Conservation (phyloP, 2,797 vertebrate species). For the Sebastes trivittatus region DNA sequence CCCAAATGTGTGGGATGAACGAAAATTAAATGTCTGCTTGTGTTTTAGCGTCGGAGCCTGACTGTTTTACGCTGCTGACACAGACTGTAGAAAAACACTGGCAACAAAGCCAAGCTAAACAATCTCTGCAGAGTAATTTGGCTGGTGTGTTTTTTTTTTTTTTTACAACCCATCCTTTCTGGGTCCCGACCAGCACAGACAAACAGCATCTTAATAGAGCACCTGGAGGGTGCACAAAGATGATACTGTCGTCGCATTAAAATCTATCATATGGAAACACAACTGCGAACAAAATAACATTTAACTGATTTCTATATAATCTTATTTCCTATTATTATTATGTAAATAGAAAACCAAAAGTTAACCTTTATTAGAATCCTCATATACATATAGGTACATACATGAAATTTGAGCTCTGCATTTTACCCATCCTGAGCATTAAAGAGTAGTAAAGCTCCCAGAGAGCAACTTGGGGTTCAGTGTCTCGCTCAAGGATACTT, state of each 20-base stretch:
- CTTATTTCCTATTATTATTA: not conserved
- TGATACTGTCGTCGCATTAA: not conserved
- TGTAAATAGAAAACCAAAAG: not conserved
- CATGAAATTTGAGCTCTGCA: too few species aligned
- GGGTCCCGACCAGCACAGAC: conserved; percentile 14
- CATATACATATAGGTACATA: too few species aligned
- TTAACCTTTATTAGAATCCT: not conserved
- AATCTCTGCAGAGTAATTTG: conserved; percentile 43
- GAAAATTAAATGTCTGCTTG: conserved; percentile 25
- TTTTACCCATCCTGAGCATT: too few species aligned
- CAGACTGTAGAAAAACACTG: conserved; percentile 13
- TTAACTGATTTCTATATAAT: not conserved
- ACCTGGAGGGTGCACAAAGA: conserved; percentile 19
- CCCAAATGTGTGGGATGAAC: conserved; percentile 21
- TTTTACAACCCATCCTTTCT: conserved; percentile 21
- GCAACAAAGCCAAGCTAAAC: conserved; percentile 24
- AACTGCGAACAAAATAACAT: not conserved
- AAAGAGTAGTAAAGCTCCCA: too few species aligned
- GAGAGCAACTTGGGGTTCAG: too few species aligned
- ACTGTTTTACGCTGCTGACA: conserved; percentile 31
- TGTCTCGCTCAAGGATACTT: too few species aligned
- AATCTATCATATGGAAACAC: not conserved
- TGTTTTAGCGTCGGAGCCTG: not conserved
- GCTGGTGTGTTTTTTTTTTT: not conserved
- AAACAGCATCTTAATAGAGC: conserved; percentile 36